Evolutionary conservation across 2,797 vertebrate genomes (phyloP).

Genomic region (Cuniculus paca): DNA sequence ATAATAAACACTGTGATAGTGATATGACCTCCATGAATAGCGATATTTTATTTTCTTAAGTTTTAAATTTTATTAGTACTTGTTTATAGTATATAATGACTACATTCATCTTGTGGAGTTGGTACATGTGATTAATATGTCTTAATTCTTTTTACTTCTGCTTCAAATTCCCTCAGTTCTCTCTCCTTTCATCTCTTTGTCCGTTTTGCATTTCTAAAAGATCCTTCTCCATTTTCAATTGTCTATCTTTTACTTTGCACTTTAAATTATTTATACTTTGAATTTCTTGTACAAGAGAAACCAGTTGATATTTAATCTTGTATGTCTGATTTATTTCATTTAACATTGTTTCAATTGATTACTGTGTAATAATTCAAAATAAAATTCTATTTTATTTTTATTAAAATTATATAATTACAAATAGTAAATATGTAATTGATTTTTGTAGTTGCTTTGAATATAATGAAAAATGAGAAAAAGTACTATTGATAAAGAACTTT

Average conservation of each 20-base stretch:
- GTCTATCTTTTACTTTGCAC: neutral
- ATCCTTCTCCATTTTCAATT: neutral
- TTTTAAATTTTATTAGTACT: neutral
- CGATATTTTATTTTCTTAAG: neutral
- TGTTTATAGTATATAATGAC: neutral
- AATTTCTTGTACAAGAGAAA: neutral
- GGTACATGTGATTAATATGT: neutral
- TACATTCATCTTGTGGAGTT: neutral
- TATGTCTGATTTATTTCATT: neutral
- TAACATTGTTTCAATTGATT: neutral
- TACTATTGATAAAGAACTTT: neutral
- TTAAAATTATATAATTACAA: constrained; percentile 39
- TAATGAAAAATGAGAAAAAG: constrained; percentile 38
- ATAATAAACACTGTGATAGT: neutral
- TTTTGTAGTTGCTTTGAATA: constrained; percentile 16
- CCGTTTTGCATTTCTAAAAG: neutral
- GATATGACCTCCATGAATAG: neutral
- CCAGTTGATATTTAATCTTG: neutral
- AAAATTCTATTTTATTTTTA: neutral
- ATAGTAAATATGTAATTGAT: constrained; percentile 15
- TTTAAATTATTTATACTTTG: neutral
- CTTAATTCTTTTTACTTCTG: neutral
- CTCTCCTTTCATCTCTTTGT: neutral
- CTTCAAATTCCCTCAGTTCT: neutral
- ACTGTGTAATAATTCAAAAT: neutral